Evolutionary conservation across 2,113 vertebrate species (phyloP).

Genomic region (Nothoprocta perdicaria): DNA sequence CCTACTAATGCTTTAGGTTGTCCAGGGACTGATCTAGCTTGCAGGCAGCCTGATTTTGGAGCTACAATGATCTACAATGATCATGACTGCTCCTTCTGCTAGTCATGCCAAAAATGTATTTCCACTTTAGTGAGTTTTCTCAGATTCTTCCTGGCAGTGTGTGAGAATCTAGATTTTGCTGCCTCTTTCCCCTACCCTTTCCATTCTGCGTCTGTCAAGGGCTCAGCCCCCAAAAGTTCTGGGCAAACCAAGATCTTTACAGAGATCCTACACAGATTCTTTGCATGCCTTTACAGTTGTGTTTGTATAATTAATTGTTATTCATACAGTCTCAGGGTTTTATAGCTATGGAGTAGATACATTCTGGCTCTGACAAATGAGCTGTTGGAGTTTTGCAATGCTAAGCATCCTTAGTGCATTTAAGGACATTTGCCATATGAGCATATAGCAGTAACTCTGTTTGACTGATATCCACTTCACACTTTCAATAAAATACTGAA

Average conservation of each 20-base stretch:
- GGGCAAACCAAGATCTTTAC: conserved; percentile 23
- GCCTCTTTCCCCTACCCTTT: neutral
- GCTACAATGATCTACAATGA: neutral
- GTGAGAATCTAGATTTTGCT: conserved; percentile 1
- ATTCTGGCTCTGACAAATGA: neutral
- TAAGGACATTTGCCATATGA: conserved; percentile 39
- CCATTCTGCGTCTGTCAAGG: neutral
- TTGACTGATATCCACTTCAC: conserved; percentile 58
- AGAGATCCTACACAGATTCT: conserved; percentile 50
- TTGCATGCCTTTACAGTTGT: conserved; percentile 22
- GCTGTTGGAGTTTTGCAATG: conserved; percentile 37
- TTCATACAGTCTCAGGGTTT: neutral
- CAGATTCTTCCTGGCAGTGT: neutral
- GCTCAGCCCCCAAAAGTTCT: neutral
- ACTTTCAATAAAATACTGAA: conserved; percentile 55
- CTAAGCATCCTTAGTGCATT: conserved; percentile 28
- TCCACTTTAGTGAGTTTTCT: neutral
- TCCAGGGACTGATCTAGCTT: neutral
- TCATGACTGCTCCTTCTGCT: neutral
- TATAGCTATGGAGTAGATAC: neutral
- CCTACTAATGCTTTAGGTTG: neutral
- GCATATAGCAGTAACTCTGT: conserved; percentile 38
- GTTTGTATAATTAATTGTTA: conserved; percentile 50
- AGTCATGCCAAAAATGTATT: neutral
- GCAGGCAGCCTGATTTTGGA: neutral